A percentile compares a stretch with the other conserved stretches of the same genome.
Conservation (phyloP, 2,888 invertebrate species). For the Tortricodes alternella region DNA sequence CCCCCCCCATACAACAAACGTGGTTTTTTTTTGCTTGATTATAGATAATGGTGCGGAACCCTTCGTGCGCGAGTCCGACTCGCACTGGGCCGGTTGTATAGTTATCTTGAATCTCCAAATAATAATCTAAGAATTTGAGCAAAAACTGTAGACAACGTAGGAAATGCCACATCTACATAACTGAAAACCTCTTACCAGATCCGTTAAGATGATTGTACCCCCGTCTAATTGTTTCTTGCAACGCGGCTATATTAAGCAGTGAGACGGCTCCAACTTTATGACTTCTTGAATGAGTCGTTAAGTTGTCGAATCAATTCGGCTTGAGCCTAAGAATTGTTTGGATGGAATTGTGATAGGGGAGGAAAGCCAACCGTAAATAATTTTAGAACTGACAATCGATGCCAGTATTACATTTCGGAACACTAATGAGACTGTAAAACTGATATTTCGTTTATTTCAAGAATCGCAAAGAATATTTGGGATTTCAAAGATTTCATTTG, state of each 20-base stretch:
- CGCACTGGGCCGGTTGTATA: too few species aligned
- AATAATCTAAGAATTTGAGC: too few species aligned
- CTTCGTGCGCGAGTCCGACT: too few species aligned
- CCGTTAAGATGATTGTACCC: conserved; percentile 65
- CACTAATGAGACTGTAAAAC: conserved; percentile 24
- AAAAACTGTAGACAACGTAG: too few species aligned
- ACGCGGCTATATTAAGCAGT: conserved; percentile 79
- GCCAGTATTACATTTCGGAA: conserved; percentile 24
- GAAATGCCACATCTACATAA: conserved; percentile 51
- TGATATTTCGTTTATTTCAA: neutral
- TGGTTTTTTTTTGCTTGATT: too few species aligned
- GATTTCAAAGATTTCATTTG: too few species aligned
- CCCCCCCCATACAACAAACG: too few species aligned
- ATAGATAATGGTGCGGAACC: too few species aligned
- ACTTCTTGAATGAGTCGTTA: conserved; percentile 79
- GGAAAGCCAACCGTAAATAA: conserved; percentile 39
- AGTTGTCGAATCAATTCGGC: conserved; percentile 77
- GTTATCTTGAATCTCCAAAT: too few species aligned
- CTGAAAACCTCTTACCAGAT: conserved; percentile 36
- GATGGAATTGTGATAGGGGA: conserved; percentile 49
- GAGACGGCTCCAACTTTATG: conserved; percentile 76
- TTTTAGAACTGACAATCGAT: conserved; percentile 38
- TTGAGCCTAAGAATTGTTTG: conserved; percentile 63
- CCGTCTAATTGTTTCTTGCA: conserved; percentile 82
- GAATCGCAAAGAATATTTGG: neutral